Conservation (phyloP, 1,140 invertebrate genomes). For the Orussus abietinus region DNA sequence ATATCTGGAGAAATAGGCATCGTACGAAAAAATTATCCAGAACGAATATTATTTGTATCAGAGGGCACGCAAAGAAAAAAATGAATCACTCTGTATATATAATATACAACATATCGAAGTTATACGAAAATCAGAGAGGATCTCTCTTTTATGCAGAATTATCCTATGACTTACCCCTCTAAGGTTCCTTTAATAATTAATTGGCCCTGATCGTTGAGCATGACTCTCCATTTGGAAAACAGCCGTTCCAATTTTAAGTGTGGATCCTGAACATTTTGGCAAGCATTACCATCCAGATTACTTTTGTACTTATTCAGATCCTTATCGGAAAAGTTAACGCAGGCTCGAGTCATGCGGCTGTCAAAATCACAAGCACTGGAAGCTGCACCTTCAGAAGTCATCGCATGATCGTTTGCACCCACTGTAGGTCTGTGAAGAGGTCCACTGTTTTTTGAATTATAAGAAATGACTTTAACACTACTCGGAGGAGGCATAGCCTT, state of each 20-base stretch:
- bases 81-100: too few species aligned
- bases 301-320: background rate
- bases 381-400: constrained; percentile 5
- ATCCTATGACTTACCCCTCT: constrained; percentile 27
- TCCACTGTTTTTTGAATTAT: background rate
- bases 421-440: background rate
- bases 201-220: constrained; percentile 27
- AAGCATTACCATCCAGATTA: constrained; percentile 5
- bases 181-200: constrained; percentile 39
- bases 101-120: too few species aligned
- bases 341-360: background rate
- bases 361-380: constrained; percentile 1
- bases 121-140: too few species aligned
- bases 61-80: too few species aligned
- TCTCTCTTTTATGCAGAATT: too few species aligned
- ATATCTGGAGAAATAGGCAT: too few species aligned
- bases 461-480: background rate
- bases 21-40: too few species aligned
- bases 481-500: constrained; percentile 32
- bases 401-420: background rate
- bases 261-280: background rate
- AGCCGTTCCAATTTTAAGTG: constrained; percentile 6
- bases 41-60: too few species aligned
- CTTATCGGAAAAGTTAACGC: constrained; percentile 7
- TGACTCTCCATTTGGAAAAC: constrained; percentile 35